Evolutionary conservation across 1,140 invertebrate species (phyloP).

Genomic region (Luehdorfia chinensis): DNA sequence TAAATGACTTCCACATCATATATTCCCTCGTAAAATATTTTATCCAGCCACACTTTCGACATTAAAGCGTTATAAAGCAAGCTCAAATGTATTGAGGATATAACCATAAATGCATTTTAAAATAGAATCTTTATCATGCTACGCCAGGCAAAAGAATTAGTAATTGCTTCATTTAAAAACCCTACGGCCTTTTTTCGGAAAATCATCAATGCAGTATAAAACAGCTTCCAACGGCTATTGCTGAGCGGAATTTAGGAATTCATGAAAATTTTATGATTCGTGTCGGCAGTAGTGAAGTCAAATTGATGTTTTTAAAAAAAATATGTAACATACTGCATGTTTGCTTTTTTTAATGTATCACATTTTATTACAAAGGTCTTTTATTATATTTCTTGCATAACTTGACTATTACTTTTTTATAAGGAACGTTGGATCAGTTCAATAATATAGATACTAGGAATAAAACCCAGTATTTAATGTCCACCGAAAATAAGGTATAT

Average conservation of each 20-base stretch:
- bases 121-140: not conserved
- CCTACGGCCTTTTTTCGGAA: not conserved
- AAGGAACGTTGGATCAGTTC: no score
- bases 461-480: no score
- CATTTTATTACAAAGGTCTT: no score
- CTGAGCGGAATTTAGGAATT: not conserved
- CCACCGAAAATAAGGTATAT: no score
- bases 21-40: conserved; percentile 16
- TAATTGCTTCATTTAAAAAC: conserved; percentile 3
- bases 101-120: not conserved
- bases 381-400: no score
- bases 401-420: no score
- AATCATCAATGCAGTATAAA: not conserved
- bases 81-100: conserved; percentile 3
- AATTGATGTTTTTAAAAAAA: no score
- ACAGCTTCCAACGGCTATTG: not conserved
- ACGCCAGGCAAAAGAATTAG: conserved; percentile 2
- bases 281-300: no score
- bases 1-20: conserved; percentile 16
- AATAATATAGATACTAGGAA: no score
- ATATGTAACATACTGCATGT: no score
- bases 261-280: no score
- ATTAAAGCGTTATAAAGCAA: conserved; percentile 3
- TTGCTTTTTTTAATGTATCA: no score
- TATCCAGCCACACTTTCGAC: not conserved